Percentiles rank a stretch among this genome's conserved stretches.
phyloP scores from a whole-genome alignment of 2,113 vertebrate species.

The Nerophis ophidion region DNA sequence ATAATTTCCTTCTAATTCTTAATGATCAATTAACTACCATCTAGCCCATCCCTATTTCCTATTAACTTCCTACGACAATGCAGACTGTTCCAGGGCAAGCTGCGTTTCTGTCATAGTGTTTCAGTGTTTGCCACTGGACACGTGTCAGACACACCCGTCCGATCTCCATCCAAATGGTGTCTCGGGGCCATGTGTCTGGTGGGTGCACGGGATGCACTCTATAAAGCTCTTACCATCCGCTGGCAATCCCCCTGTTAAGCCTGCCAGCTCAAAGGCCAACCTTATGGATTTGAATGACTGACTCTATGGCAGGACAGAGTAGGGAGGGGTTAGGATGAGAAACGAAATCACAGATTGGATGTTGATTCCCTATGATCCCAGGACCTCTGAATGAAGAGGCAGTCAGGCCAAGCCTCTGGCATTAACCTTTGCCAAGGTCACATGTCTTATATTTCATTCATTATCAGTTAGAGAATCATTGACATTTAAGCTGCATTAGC shows the following conservation, averaged over 20 bases:
- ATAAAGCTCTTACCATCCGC: constrained; percentile 31
- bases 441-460: constrained; percentile 20
- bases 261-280: constrained; percentile 26
- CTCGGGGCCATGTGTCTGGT: constrained; percentile 31
- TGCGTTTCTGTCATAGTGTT: not conserved
- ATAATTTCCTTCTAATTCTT: no score
- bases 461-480: constrained; percentile 10
- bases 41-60: no score
- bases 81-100: constrained; percentile 25
- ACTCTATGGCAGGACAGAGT: constrained; percentile 4
- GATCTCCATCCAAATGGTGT: constrained; percentile 16
- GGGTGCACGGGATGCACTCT: constrained; percentile 20
- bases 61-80: not conserved
- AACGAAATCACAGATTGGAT: constrained; percentile 26
- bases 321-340: constrained; percentile 32
- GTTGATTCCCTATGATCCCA: constrained; percentile 26
- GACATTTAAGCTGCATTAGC: not conserved
- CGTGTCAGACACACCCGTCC: constrained; percentile 27
- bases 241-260: constrained; percentile 38
- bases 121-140: constrained; percentile 24
- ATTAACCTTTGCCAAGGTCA: constrained; percentile 12
- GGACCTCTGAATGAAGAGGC: constrained; percentile 21
- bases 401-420: constrained; percentile 3
- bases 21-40: no score
- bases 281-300: constrained; percentile 22